These are phyloP conservation scores for Apodemus speciosus DNA, from an alignment of 2,113 vertebrate species.

Conservation along the genomic window DNA sequence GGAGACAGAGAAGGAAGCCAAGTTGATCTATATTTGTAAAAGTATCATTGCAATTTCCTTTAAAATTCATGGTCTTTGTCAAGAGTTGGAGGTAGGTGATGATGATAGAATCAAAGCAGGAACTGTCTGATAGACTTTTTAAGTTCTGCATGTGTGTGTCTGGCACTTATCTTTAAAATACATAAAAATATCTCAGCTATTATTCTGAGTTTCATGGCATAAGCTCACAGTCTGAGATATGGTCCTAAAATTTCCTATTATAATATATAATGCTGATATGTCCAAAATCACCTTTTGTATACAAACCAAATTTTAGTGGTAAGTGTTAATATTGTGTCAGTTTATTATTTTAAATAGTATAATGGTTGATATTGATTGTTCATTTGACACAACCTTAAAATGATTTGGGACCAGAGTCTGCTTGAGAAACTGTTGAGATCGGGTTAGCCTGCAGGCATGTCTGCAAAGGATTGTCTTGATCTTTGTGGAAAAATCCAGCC, in stretches of 20 bases:
- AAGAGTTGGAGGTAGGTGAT: not conserved
- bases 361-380: too few relatives aligned
- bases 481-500: not conserved
- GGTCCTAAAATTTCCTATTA: not conserved
- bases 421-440: too few relatives aligned
- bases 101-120: not conserved
- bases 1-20: not conserved
- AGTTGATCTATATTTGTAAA: not conserved
- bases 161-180: constrained; percentile 50
- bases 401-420: too few relatives aligned
- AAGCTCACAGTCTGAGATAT: not conserved
- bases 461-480: not conserved
- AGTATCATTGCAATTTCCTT: not conserved
- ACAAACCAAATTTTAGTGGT: not conserved
- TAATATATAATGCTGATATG: constrained; percentile 28
- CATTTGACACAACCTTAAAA: not conserved
- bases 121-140: not conserved
- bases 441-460: not conserved
- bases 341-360: not conserved
- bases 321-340: not conserved
- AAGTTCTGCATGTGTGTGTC: not conserved
- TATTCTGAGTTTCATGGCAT: not conserved
- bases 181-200: constrained; percentile 4
- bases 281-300: not conserved
- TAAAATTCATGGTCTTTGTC: not conserved